Evolutionary conservation across 2,113 vertebrate genomes (phyloP), one percentile per base, ranked within the genome.

Genomic region (Pelodiscus sinensis): DNA sequence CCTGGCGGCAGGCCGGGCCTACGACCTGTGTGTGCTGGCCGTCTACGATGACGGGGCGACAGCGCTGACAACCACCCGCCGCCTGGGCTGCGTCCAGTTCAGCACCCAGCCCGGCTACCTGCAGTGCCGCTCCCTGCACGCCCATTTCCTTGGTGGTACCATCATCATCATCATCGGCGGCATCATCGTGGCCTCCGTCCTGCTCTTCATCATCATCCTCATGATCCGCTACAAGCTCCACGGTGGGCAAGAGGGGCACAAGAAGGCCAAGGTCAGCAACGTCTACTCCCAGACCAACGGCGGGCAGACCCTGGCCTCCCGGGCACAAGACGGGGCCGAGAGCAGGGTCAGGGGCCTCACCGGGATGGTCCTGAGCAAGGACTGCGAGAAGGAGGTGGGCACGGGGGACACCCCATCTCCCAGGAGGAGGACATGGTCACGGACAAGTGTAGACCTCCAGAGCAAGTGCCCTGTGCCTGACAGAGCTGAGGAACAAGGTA

Each of bases 111-210:
- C 96, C 4, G 98, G 99, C 83, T 94, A 97, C 14, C 97, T 98
- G n/a, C 98, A 98, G 86, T 99, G 99, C 88, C 98, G 98, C 60
- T 98, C 99, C 29, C 98, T 98, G 87, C 98, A 98, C 88, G 98
- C 98, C 57, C 99, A 99, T 90, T 99, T 99, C 96, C 96, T 99
- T 68, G 99, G 99, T 4, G 99, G 99, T 92, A 99, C 99, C 90
- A 99, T 99, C 98, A 99, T 99, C 97, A 99, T 99, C 95, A 99
- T 99, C 96, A 99, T 99, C 78, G 99, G 99, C 9, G 99, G 99
- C 24, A 99, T 99, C 96, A 99, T 99, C 62, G 99, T 99, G 75
- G 99, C 99, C 24, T 99, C 99, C 0, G 99, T 99, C 89, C 97
- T 99, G 29, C 98, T 99, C 90, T 99, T 99, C 97, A 99, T 99